These are phyloP conservation scores for Archilochus colubris DNA, from an alignment of 2,113 vertebrate genomes.

Conservation along the genomic window DNA sequence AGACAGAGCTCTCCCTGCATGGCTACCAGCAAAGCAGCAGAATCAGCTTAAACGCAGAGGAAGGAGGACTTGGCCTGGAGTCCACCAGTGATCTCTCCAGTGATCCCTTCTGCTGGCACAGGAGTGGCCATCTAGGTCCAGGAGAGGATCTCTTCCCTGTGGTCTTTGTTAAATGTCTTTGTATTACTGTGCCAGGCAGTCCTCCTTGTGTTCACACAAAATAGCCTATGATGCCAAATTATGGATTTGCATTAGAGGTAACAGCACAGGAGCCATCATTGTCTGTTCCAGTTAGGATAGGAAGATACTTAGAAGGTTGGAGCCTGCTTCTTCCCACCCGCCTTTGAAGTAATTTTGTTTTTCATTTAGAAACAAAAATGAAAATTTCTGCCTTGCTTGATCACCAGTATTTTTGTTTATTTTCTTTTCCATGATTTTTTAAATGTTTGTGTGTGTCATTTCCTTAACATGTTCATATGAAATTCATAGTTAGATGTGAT, in stretches of 20 bases:
- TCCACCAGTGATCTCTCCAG: neutral
- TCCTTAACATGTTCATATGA: neutral
- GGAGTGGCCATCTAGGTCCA: neutral
- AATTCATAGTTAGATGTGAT: neutral
- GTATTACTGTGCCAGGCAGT: neutral
- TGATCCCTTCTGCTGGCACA: conserved; percentile 23
- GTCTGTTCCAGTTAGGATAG: neutral
- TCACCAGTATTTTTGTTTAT: neutral
- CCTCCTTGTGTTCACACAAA: neutral
- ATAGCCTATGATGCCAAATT: neutral
- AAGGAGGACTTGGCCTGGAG: neutral
- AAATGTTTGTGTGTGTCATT: neutral
- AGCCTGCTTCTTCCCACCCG: neutral
- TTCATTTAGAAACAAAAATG: neutral
- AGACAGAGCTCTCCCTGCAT: neutral
- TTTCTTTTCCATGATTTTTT: neutral
- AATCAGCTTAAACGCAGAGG: neutral
- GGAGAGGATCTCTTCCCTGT: conserved; percentile 26
- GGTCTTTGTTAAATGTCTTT: neutral
- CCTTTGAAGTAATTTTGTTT: neutral
- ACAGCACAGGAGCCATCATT: neutral
- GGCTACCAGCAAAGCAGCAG: neutral
- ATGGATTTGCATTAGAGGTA: conserved; percentile 1
- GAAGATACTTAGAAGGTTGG: neutral
- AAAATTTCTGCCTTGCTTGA: neutral